Evolutionary conservation across 2,888 invertebrate species (phyloP), one percentile per base, ranked within the genome.

Genomic region (Sicus ferrugineus): DNA sequence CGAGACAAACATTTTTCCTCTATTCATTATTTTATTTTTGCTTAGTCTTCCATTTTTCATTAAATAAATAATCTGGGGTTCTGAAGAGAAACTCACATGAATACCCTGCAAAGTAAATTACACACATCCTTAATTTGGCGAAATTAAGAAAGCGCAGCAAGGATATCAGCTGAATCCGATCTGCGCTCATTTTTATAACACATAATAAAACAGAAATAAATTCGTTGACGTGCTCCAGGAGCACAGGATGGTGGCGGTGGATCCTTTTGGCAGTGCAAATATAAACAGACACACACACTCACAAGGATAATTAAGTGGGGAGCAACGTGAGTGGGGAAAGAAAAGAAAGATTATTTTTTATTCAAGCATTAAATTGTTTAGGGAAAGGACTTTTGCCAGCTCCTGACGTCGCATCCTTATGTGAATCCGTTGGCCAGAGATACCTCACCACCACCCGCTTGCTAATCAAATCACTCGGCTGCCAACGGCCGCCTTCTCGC

Each of bases 341-440:
- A 38, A 61, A 59, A 56, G 56, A 30, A 68, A 75, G 79, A 78
- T 82, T 79, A 84, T 83, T 79, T 80, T 76, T 81, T 81, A 83
- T 84, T 83, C 82, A 81, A 77, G 83, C 84, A 83, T 81, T 82
- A 83, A 83, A 83, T 83, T 83, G 84, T 82, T 82, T 82, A 70
- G 69, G n/a, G n/a, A n/a, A n/a, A 70, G 69, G 69, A 71, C 72
- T 69, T 71, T 73, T n/a, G n/a, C n/a, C n/a, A n/a, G n/a, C n/a
- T n/a, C n/a, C n/a, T n/a, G n/a, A n/a, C n/a, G n/a, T n/a, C n/a
- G 71, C 70, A 58, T 72, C 67, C 68, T 65, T 62, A 58, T 67
- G 56, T 30, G 42, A 2, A 31, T 23, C 28, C 4, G 23, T 31
- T 69, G 67, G 52, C 63, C 68, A 54, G 11, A 2, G n/a, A n/a